Conservation (phyloP, 92 coral and sea anemone species). For the Phenganax subtilis region DNA sequence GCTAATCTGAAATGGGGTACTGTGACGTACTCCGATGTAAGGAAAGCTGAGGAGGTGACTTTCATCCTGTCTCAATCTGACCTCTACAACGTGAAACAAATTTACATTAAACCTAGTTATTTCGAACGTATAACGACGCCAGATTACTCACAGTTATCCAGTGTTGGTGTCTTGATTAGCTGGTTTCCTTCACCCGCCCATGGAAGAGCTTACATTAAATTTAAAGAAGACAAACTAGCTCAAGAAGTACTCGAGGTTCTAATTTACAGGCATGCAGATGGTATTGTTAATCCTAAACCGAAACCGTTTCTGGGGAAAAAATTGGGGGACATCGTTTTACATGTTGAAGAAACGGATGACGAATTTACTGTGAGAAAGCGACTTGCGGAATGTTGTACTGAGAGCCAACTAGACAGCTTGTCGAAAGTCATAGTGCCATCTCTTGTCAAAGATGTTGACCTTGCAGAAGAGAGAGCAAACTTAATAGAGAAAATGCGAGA, state of each 20-base stretch:
- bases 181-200: slow-evolving; percentile 29
- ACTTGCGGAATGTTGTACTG: not conserved
- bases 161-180: not conserved
- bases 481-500: not conserved
- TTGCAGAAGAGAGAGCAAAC: slow-evolving; percentile 3
- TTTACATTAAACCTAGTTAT: not conserved
- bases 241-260: not conserved
- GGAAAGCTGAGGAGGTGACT: slow-evolving; percentile 2
- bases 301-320: not conserved
- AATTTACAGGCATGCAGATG: too few species aligned
- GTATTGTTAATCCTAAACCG: not conserved
- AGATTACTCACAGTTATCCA: not conserved
- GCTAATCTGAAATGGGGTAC: slow-evolving; percentile 2
- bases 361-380: slow-evolving; percentile 16
- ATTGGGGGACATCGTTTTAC: not conserved
- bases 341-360: slow-evolving; percentile 6
- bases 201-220: slow-evolving; percentile 16
- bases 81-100: slow-evolving; percentile 4
- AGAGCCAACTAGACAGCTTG: not conserved
- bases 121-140: slow-evolving; percentile 16
- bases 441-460: not conserved
- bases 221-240: not conserved
- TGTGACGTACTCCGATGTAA: slow-evolving; percentile 5
- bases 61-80: not conserved
- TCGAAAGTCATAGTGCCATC: slow-evolving; percentile 26